A percentile compares a stretch with the other conserved stretches of the same genome.
Conservation (phyloP, 2,113 vertebrate species). For the Larimichthys crocea region DNA sequence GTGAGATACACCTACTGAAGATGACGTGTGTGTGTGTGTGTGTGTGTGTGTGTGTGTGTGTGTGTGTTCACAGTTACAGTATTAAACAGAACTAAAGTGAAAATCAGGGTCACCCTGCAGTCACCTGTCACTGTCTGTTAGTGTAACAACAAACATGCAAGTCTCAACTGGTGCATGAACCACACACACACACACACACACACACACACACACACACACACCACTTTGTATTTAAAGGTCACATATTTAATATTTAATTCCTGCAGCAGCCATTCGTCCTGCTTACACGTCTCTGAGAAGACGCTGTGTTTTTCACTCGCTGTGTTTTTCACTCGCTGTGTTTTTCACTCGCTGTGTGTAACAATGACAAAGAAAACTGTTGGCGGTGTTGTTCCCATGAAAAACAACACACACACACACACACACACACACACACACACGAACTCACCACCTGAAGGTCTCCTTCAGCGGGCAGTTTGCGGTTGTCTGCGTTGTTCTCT, state of each 20-base stretch:
- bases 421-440: background rate
- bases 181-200: conserved; percentile 19
- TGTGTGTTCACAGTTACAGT: background rate
- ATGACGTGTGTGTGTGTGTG: conserved; percentile 7
- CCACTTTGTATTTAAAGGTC: conserved; percentile 54
- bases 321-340: conserved; percentile 9
- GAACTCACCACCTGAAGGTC: conserved; percentile 93
- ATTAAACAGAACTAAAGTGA: conserved; percentile 12
- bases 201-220: conserved; percentile 17
- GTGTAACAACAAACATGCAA: background rate
- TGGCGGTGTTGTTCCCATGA: too few relatives aligned
- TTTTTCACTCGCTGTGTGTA: background rate
- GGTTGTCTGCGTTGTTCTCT: conserved; percentile 82
- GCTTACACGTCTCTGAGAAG: conserved; percentile 18
- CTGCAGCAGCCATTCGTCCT: conserved; percentile 51
- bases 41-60: conserved; percentile 3
- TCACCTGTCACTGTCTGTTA: conserved; percentile 33
- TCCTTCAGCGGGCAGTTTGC: conserved; percentile 89
- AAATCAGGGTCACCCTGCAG: conserved; percentile 23
- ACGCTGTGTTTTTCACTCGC: conserved; percentile 1
- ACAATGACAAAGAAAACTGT: too few relatives aligned
- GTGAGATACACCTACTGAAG: background rate
- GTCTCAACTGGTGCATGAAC: background rate
- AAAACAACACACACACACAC: background rate
- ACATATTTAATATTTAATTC: conserved; percentile 66